Conservation (phyloP, 2,888 invertebrate species). For the Elmis aenea region DNA sequence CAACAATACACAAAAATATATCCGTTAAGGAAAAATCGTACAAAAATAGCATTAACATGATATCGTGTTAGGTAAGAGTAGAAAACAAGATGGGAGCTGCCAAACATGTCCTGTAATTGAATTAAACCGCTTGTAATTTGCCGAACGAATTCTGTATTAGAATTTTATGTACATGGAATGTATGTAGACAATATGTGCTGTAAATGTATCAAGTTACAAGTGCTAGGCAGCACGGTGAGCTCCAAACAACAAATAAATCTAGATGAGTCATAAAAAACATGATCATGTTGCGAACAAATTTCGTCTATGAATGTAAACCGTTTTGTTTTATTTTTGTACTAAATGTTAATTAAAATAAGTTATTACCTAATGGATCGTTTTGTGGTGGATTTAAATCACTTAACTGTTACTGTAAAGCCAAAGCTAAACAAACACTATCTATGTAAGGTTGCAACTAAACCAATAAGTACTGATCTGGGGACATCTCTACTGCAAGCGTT, state of each 20-base stretch:
- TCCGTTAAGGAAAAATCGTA: constrained; percentile 34
- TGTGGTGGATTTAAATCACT: too few relatives aligned
- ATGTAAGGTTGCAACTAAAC: constrained; percentile 33
- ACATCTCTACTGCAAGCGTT: constrained; percentile 45
- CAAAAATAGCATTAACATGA: constrained; percentile 44
- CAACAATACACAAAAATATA: constrained; percentile 38
- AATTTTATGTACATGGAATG: not conserved
- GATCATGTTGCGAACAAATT: constrained; percentile 7
- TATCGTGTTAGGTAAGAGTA: constrained; percentile 44
- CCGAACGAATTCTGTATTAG: not conserved
- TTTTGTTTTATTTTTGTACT: too few relatives aligned
- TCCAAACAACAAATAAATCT: constrained; percentile 13
- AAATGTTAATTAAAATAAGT: too few relatives aligned
- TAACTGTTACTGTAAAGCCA: too few relatives aligned
- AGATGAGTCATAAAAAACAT: constrained; percentile 22
- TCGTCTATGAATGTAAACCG: too few relatives aligned
- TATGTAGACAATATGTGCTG: not conserved
- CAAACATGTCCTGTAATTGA: constrained; percentile 30
- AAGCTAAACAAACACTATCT: constrained; percentile 13
- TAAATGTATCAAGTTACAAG: not conserved
- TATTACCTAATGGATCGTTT: too few relatives aligned
- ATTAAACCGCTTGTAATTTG: constrained; percentile 25
- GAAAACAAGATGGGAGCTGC: constrained; percentile 44
- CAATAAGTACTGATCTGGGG: constrained; percentile 41
- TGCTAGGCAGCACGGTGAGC: not conserved